These are phyloP conservation scores for Enoplosus armatus DNA, from an alignment of 2,797 vertebrate genomes.

Conservation along the genomic window DNA sequence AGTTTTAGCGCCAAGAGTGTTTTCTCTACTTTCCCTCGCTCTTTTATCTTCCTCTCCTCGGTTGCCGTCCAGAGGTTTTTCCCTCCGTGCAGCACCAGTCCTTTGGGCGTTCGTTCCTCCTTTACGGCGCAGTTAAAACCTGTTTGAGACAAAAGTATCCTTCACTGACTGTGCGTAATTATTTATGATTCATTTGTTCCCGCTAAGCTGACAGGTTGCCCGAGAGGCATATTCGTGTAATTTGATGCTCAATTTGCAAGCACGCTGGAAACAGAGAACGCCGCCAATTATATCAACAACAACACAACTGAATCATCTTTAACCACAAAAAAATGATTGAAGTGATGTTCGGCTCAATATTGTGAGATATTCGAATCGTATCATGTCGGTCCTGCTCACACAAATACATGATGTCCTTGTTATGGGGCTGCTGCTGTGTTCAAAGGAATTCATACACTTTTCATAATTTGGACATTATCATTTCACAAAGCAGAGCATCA, in stretches of 20 bases:
- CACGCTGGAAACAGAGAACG: constrained; percentile 32
- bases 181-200: constrained; percentile 61
- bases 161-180: constrained; percentile 41
- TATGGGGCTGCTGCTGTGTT: neutral
- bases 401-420: neutral
- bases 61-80: constrained; percentile 11
- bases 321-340: constrained; percentile 30
- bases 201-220: constrained; percentile 53
- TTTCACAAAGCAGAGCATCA: neutral
- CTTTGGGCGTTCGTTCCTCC: constrained; percentile 7
- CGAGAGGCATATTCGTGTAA: constrained; percentile 50
- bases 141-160: constrained; percentile 46
- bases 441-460: neutral
- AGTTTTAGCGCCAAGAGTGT: constrained; percentile 49
- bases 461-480: neutral
- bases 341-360: neutral
- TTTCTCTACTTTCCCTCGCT: constrained; percentile 39
- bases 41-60: constrained; percentile 34
- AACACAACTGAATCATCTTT: constrained; percentile 29
- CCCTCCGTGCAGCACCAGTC: neutral
- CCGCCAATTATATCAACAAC: constrained; percentile 31
- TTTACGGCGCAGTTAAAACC: constrained; percentile 50
- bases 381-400: neutral
- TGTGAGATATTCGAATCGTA: neutral
- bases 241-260: constrained; percentile 69